Base-by-base conservation (phyloP, 1,140 invertebrate genomes). In the Calosoma granatense region DNA sequence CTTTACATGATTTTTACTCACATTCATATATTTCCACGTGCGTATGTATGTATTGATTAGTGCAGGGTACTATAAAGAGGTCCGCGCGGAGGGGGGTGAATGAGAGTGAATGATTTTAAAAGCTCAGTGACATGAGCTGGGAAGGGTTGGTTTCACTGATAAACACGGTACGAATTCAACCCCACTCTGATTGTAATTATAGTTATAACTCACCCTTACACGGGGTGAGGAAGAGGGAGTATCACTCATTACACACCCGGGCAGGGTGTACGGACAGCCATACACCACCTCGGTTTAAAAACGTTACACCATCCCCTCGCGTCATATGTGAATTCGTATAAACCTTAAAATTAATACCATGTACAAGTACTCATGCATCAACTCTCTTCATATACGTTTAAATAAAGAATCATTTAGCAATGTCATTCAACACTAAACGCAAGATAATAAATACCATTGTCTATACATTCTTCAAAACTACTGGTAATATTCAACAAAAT, bases 161-260 rank as follows among this genome's bases (percentile, higher is more conserved):
- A 47, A 47, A 47, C 41, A 47, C 41, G 17, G 15, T 17, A 17
- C 26, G n/a, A n/a, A 6, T 12, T 47, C 41, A 17, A 17, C 9
- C 41, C 41, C 41, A 4, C 41, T 17, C 9, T 47, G 41, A 47
- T 47, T 47, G 41, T 47, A 47, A 47, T 47, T 47, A 47, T 47
- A 47, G 41, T 47, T 47, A 47, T 47, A 47, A 47, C 41, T 47
- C 41, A 47, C 41, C 41, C 41, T 47, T 17, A 17, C 3, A 6
- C 41, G 3, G 6, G 4, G n/a, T n/a, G n/a, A n/a, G n/a, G n/a
- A n/a, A n/a, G n/a, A n/a, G n/a, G n/a, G 6, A 9, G 9, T 47
- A 17, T 47, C 41, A 17, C 4, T 47, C 26, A 36, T 36, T 36
- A 36, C 26, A n/a, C 26, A 36, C 26, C 6, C 41, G 41, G 3